Evolutionary conservation across 2,113 vertebrate species (phyloP), one percentile per base, ranked within the genome.

Genomic region (Zosterops lateralis): DNA sequence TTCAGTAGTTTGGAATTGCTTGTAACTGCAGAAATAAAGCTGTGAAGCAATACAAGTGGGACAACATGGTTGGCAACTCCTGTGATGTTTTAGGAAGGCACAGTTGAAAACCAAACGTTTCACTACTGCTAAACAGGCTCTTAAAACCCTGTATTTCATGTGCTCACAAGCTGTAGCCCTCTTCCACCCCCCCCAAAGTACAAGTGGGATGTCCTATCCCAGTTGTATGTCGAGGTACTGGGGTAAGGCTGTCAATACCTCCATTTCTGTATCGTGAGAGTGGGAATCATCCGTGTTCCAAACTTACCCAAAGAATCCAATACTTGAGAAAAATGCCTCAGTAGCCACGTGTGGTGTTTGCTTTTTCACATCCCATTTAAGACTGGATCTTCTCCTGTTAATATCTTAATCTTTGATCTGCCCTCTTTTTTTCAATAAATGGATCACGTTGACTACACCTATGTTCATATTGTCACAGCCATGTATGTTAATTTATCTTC

Each of bases 1-100:
- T 32, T 65, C 88, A 87, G 54, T 85, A 75, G 91, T 95, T 97
- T 96, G 94, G 96, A 97, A 96, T 96, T 90, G 97, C 97, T 97
- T 94, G 29, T 96, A 97, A 95, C 96, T 97, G 84, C 97, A 97
- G 91, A 96, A 97, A 96, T 89, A 93, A 96, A 98, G 94, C 95
- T 95, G 97, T 96, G 93, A 97, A 97, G 96, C 95, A 80, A 89
- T 71, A 93, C 73, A 25, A 6, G 88, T 71, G 93, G 94, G 91
- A 97, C 54, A 78, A 93, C 8, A n/a, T 10, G 14, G 89, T 81
- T 88, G 94, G 87, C 94, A 93, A 94, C 94, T 87, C 79, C 44
- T 36, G 60, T 83, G 87, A 91, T 78, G 67, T 88, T 68, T 48
- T 79, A 94, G 72, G 84, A 96, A 95, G 93, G 65, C 88, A 91